Percentiles rank a stretch among this genome's conserved stretches.
phyloP scores from a whole-genome alignment of 1,140 invertebrate genomes.

The Pseudachorutes palmiensis region DNA sequence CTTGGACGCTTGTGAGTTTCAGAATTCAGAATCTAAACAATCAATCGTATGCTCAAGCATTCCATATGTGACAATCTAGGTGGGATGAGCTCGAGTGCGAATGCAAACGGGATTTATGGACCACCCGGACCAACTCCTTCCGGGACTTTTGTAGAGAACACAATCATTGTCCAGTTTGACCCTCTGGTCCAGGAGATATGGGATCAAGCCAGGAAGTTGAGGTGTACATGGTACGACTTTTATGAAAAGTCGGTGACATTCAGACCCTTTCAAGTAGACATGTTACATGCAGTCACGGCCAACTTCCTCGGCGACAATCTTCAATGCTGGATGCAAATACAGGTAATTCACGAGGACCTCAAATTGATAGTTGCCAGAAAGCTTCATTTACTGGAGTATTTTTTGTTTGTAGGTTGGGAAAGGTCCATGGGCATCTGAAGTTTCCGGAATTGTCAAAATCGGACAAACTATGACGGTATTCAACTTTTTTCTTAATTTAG shows the following conservation, averaged over 20 bases:
- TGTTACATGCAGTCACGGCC: slow-evolving; percentile 84
- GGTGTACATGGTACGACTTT: slow-evolving; percentile 91
- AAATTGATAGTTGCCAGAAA: not conserved
- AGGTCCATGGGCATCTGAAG: slow-evolving; percentile 88
- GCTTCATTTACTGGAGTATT: not conserved
- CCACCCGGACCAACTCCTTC: slow-evolving; percentile 59
- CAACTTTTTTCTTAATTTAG: not conserved
- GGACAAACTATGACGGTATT: slow-evolving; percentile 87
- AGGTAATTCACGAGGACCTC: slow-evolving; percentile 44
- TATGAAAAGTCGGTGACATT: slow-evolving; percentile 91
- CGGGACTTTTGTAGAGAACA: slow-evolving; percentile 88
- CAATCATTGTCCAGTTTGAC: slow-evolving; percentile 90
- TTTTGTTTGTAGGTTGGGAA: slow-evolving; percentile 58
- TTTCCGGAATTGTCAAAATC: slow-evolving; percentile 88
- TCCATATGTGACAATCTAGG: too few species aligned
- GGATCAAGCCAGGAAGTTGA: slow-evolving; percentile 59
- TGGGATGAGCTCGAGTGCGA: slow-evolving; percentile 81
- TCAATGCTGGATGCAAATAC: slow-evolving; percentile 94
- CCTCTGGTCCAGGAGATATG: slow-evolving; percentile 79
- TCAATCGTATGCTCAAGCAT: too few species aligned
- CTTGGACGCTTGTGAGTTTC: slow-evolving; percentile 77
- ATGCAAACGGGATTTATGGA: slow-evolving; percentile 57
- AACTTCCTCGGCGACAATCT: slow-evolving; percentile 91
- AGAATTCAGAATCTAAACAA: too few species aligned
- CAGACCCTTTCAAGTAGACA: slow-evolving; percentile 80